phyloP scores from a whole-genome alignment of 2,888 invertebrate genomes.

The Alsophila aescularia region DNA sequence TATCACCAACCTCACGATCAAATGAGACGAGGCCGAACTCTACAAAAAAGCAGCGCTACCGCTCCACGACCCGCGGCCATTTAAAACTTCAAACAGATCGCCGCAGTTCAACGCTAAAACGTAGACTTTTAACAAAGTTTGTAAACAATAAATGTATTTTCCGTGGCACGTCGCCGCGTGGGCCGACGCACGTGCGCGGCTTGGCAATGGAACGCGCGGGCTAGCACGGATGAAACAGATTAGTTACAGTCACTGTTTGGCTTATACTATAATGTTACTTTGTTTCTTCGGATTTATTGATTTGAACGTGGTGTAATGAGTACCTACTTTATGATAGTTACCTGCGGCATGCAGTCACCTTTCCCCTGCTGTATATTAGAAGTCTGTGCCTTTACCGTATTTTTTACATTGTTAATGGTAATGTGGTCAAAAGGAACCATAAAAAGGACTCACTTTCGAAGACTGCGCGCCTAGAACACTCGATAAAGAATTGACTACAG shows the following conservation, averaged over 20 bases:
- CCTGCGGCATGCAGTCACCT: neutral
- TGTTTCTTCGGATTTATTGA: slow-evolving; percentile 1
- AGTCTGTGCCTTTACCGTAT: too few relatives aligned
- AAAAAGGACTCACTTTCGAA: too few relatives aligned
- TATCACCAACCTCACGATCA: too few relatives aligned
- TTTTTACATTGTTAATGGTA: too few relatives aligned
- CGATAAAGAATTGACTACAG: too few relatives aligned
- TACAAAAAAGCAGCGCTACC: too few relatives aligned
- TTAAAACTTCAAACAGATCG: neutral
- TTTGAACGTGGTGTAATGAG: neutral
- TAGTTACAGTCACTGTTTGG: slow-evolving; percentile 5
- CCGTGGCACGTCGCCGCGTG: neutral
- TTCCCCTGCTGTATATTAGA: neutral
- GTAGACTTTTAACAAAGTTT: neutral
- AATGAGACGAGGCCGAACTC: too few relatives aligned
- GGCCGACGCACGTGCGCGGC: neutral
- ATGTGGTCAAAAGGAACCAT: too few relatives aligned
- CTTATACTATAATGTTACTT: neutral
- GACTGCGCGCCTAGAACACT: too few relatives aligned
- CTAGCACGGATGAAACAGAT: slow-evolving; percentile 6
- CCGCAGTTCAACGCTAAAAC: neutral
- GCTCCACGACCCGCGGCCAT: too few relatives aligned
- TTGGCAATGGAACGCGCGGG: slow-evolving; percentile 1
- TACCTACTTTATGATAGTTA: too few relatives aligned
- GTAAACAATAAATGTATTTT: slow-evolving; percentile 1